Conservation (phyloP, 2,888 invertebrate species). For the Latheticus oryzae region DNA sequence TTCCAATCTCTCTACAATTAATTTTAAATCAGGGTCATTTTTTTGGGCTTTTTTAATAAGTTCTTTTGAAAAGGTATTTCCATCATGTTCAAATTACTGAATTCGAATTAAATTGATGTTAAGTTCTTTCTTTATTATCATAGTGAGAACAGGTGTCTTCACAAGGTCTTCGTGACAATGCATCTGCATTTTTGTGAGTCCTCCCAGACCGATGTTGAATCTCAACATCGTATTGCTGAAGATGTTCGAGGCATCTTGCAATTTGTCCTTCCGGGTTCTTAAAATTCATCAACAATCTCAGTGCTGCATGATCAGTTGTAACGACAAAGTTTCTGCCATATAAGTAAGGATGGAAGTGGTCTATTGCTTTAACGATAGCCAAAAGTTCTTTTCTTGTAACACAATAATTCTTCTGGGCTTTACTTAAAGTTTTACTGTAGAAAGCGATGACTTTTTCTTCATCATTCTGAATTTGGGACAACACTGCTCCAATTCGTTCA, state of each 20-base stretch:
- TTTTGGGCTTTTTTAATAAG: too few relatives aligned
- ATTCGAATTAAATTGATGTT: too few relatives aligned
- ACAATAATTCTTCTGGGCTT: conserved; percentile 49
- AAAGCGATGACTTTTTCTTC: conserved; percentile 45
- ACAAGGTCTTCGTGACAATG: conserved; percentile 42
- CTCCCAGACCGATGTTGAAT: conserved; percentile 48
- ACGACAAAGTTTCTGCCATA: conserved; percentile 52
- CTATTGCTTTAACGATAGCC: conserved; percentile 47
- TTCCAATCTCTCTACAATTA: too few relatives aligned
- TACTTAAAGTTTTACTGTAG: conserved; percentile 44
- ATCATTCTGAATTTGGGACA: conserved; percentile 41
- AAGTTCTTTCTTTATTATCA: too few relatives aligned
- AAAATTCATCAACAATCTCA: conserved; percentile 56
- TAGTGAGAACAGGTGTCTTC: too few relatives aligned
- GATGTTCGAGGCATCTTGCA: conserved; percentile 54
- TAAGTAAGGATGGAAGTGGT: conserved; percentile 54
- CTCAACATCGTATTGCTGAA: conserved; percentile 52
- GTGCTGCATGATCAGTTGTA: conserved; percentile 54
- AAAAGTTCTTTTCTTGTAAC: conserved; percentile 51
- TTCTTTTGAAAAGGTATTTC: too few relatives aligned
- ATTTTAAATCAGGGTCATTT: too few relatives aligned
- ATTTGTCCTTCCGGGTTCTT: conserved; percentile 57
- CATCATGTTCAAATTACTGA: too few relatives aligned
- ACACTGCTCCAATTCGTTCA: conserved; percentile 33
- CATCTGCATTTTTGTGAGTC: conserved; percentile 36